Percentiles rank a stretch among this genome's conserved stretches.
Evolutionary conservation across 2,888 invertebrate species (phyloP).

Genomic region (Poecilus cupreus): DNA sequence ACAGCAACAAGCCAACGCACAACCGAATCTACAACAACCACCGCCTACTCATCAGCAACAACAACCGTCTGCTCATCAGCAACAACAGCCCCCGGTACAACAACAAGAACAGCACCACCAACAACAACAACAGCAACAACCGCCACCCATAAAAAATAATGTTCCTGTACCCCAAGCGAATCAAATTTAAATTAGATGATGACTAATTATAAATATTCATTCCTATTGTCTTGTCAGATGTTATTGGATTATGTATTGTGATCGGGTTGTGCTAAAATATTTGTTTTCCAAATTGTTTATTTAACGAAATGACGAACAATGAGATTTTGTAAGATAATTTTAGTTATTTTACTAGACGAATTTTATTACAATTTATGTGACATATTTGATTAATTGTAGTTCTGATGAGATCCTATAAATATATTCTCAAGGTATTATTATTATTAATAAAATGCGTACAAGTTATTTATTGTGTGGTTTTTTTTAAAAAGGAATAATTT

Average conservation of each 20-base stretch:
- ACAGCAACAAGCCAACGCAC: slow-evolving; percentile 63
- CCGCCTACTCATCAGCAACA: slow-evolving; percentile 63
- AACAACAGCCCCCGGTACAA: slow-evolving; percentile 60
- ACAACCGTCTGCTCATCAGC: slow-evolving; percentile 64
- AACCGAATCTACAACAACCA: slow-evolving; percentile 64
- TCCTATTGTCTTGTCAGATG: slow-evolving; percentile 46
- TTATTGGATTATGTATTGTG: slow-evolving; percentile 30
- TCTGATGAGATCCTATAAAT: not conserved
- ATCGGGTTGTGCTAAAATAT: slow-evolving; percentile 29
- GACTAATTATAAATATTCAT: slow-evolving; percentile 4
- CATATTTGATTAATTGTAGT: not conserved
- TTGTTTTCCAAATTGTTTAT: slow-evolving; percentile 4
- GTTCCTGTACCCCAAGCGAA: slow-evolving; percentile 53
- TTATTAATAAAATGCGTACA: not conserved
- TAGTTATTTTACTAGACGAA: slow-evolving; percentile 2
- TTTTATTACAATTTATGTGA: not conserved
- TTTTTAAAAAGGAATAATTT: too few species aligned
- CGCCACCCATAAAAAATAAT: slow-evolving; percentile 60
- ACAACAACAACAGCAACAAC: slow-evolving; percentile 64
- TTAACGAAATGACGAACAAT: slow-evolving; percentile 30
- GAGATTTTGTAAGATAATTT: slow-evolving; percentile 17
- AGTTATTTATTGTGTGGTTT: too few species aligned
- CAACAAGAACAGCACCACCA: slow-evolving; percentile 64
- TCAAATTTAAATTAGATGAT: not conserved
- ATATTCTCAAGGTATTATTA: not conserved